These are phyloP conservation scores for Calycopis cecrops DNA, from an alignment of 1,140 invertebrate genomes.

Conservation along the genomic window DNA sequence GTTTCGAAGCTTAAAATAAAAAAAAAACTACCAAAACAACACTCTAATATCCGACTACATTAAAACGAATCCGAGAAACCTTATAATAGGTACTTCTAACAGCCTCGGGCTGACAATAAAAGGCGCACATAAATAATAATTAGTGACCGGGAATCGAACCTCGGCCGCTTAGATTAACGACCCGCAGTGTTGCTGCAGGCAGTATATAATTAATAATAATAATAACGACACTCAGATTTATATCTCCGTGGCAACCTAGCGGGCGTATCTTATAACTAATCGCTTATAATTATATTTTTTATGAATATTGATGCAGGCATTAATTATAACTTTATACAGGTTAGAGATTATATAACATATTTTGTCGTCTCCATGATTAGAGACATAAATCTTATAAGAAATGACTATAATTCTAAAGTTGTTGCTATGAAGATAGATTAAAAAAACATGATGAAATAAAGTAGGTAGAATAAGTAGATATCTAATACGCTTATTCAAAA, in stretches of 20 bases:
- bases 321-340: slow-evolving; percentile 9
- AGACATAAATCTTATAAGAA: too few species aligned
- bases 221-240: slow-evolving; percentile 45
- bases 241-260: slow-evolving; percentile 33
- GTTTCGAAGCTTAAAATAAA: too few species aligned
- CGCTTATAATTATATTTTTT: slow-evolving; percentile 11
- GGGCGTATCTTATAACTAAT: background rate
- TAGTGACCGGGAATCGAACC: slow-evolving; percentile 50
- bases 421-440: too few species aligned
- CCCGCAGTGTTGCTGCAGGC: slow-evolving; percentile 42
- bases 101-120: slow-evolving; percentile 37
- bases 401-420: too few species aligned
- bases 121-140: slow-evolving; percentile 57
- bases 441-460: too few species aligned
- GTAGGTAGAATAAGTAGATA: too few species aligned
- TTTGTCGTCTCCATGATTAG: background rate
- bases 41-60: too few species aligned
- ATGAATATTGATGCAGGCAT: slow-evolving; percentile 12
- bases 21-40: too few species aligned
- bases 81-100: slow-evolving; percentile 30
- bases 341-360: slow-evolving; percentile 7
- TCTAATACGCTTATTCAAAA: too few species aligned
- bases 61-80: too few species aligned
- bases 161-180: slow-evolving; percentile 43
- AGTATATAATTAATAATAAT: slow-evolving; percentile 52